Conservation (phyloP, 2,113 vertebrate species). For the Cebus imitator region DNA sequence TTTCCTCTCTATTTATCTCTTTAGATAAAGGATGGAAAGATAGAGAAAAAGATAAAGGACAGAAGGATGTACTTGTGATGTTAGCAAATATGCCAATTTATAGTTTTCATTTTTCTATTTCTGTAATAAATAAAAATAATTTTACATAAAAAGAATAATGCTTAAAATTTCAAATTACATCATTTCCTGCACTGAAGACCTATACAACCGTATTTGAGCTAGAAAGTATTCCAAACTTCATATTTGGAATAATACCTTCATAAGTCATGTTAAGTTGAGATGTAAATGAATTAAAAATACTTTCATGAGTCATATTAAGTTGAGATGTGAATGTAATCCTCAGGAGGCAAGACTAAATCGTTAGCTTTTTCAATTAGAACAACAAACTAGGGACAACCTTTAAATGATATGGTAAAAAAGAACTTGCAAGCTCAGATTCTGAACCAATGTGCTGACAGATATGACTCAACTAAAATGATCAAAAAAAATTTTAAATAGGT, state of each 20-base stretch:
- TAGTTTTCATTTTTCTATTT: background rate
- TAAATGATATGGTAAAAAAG: background rate
- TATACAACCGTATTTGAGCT: background rate
- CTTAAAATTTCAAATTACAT: background rate
- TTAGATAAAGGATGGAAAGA: background rate
- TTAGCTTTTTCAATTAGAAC: background rate
- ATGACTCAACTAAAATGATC: background rate
- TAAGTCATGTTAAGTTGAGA: background rate
- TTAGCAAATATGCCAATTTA: background rate
- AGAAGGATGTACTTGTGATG: background rate
- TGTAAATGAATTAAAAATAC: background rate
- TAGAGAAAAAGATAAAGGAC: background rate
- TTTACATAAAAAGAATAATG: background rate
- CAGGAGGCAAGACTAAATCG: background rate
- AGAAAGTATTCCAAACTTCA: background rate
- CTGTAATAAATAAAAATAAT: background rate
- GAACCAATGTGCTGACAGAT: background rate
- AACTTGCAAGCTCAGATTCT: background rate
- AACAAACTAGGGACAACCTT: background rate
- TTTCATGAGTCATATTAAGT: background rate
- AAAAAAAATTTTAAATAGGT: background rate
- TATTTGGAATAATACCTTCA: background rate
- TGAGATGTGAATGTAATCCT: background rate
- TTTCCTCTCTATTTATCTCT: background rate
- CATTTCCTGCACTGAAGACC: background rate